phyloP scores from a whole-genome alignment of 2,797 vertebrate genomes.

The Amblyopsis hoosieri region DNA sequence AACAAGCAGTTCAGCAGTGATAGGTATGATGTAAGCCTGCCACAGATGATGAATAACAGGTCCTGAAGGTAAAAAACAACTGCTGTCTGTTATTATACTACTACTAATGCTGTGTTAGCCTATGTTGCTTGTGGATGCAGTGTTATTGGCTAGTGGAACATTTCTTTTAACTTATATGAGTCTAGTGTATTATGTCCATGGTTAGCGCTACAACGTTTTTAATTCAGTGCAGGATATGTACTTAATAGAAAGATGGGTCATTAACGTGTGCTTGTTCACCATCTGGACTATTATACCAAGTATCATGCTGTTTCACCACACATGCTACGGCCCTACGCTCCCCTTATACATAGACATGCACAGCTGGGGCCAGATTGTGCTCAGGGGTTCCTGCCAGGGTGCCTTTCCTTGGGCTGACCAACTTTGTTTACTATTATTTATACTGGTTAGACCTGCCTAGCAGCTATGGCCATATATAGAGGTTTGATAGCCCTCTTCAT shows the following conservation, averaged over 20 bases:
- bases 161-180: too few relatives aligned
- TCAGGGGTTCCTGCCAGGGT: constrained; percentile 20
- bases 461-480: constrained; percentile 4
- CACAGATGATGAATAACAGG: too few relatives aligned
- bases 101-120: too few relatives aligned
- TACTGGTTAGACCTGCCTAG: constrained; percentile 27
- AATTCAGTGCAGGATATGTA: background rate
- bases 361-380: constrained; percentile 41
- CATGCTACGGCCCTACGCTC: constrained; percentile 6
- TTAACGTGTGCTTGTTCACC: constrained; percentile 20
- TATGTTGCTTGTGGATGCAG: too few relatives aligned
- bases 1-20: too few relatives aligned
- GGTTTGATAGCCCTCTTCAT: constrained; percentile 4
- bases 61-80: too few relatives aligned
- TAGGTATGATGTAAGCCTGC: too few relatives aligned
- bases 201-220: too few relatives aligned
- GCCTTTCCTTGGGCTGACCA: constrained; percentile 43
- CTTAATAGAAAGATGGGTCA: constrained; percentile 2
- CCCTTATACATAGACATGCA: constrained; percentile 5
- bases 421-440: constrained; percentile 52
- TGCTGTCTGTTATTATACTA: too few relatives aligned
- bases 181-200: too few relatives aligned
- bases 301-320: constrained; percentile 28
- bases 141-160: background rate
- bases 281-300: constrained; percentile 47